These are phyloP conservation scores for Drepanosiphum platanoidis DNA, from an alignment of 2,888 invertebrate species.

Conservation along the genomic window DNA sequence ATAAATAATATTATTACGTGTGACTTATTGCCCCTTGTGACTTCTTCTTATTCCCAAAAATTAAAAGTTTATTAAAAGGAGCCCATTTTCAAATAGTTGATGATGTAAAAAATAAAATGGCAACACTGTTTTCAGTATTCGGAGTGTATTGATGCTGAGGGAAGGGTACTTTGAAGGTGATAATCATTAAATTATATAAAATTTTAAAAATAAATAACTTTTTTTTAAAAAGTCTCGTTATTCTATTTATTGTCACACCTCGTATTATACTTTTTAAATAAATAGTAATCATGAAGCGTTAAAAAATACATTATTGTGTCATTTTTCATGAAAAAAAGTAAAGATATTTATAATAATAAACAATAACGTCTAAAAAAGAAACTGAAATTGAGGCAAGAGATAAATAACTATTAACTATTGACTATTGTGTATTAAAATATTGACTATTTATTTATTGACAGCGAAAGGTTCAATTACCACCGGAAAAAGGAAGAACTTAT, in stretches of 20 bases:
- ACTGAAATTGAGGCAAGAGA: too few relatives aligned
- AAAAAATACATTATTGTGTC: too few relatives aligned
- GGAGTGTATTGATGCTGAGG: slow-evolving; percentile 5
- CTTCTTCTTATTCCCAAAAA: slow-evolving; percentile 57
- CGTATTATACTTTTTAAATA: background rate
- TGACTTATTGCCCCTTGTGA: slow-evolving; percentile 61
- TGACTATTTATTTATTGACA: too few relatives aligned
- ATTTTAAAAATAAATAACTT: slow-evolving; percentile 29
- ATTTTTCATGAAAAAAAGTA: too few relatives aligned
- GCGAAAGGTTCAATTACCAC: too few relatives aligned
- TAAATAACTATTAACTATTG: too few relatives aligned
- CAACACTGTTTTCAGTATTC: slow-evolving; percentile 25
- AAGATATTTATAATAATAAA: too few relatives aligned
- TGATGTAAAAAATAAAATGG: slow-evolving; percentile 60
- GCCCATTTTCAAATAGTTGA: slow-evolving; percentile 20
- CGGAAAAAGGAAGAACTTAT: too few relatives aligned
- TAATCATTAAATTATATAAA: slow-evolving; percentile 21
- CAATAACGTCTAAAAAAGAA: too few relatives aligned
- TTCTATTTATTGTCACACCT: slow-evolving; percentile 1
- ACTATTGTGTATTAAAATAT: too few relatives aligned
- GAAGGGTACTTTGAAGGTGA: background rate
- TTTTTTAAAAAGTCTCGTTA: slow-evolving; percentile 23
- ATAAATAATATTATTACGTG: too few relatives aligned
- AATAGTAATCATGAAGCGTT: too few relatives aligned
- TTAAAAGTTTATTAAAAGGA: slow-evolving; percentile 55